Base-by-base conservation (phyloP, 2,888 invertebrate genomes). In the Hypena proboscidalis region DNA sequence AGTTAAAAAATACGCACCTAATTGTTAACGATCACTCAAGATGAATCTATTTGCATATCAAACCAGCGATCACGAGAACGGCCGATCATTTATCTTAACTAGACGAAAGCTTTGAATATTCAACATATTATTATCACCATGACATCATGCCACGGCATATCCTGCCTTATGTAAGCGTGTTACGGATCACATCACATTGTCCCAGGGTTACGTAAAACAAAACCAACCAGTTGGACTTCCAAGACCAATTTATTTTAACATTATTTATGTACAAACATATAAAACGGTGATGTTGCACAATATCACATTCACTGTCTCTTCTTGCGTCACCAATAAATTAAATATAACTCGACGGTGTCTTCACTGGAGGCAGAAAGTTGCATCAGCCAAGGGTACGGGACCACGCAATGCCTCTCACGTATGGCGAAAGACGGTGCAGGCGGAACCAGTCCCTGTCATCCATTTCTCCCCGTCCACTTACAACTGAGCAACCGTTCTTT, bases 301-400 rank as follows among this genome's bases (percentile, higher is more conserved):
- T 86, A 87, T 87, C 87, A 88, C 89, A 85, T 80, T 74, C 78
- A 77, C 81, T 72, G 75, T 69, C 74, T 77, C 73, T 73, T 77
- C 74, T 73, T 82, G 81, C 83, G 77, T 82, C 85, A 85, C 80
- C 78, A 84, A 85, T 85, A 85, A 85, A 83, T 87, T 82, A 85
- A 79, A 70, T 62, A 50, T 66, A 64, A 66, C 57, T 59, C 63
- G 49, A 58, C 40, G 48, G 67, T 58, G 67, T 66, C 49, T 67
- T 67, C 61, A 69, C 59, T 47, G 34, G 61, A 52, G 43, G 53
- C 58, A 63, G 55, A 56, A 54, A 55, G 58, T 69, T 67, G 53
- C 58, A 57, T 48, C 68, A 54, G 55, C 32, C 46, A 19, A 44
- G 49, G 47, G 44, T 39, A 19, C 11, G 29, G n/a, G n/a, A n/a